Base-by-base conservation (phyloP, 2,797 vertebrate genomes). In the Bucorvus abyssinicus region DNA sequence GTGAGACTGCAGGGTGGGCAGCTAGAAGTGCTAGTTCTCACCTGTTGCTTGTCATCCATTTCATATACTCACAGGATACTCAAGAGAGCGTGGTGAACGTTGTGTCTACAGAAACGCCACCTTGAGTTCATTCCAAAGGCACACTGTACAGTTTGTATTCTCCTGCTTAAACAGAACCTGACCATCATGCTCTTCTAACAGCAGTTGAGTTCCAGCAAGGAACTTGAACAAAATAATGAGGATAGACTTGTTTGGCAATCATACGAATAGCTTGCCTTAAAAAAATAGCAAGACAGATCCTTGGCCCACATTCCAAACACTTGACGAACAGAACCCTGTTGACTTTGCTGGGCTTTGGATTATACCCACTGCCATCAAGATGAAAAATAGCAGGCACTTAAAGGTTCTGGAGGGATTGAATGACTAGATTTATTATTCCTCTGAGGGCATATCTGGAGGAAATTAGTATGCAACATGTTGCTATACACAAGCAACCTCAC, bases 391-490 rank as follows among this genome's bases (percentile, higher is more conserved):
- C 65, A 89, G 50, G 42, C 87, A 78, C 84, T 95, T 93, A 71
- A 92, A 88, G 61, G 36, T 84, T 89, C 91, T 95, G 74, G 65
- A 89, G 84, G 82, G 84, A 89, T 27, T 92, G 89, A 65, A 90
- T 89, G 67, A 86, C 45, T 78, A 92, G 82, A 95, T 94, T 96
- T 95, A 88, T 93, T 87, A 88, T 85, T 12, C 23, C 47, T 91
- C 59, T 73, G 76, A 93, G 50, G 69, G 50, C 42, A 45, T 95
- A 91, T 86, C 73, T 94, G 73, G 47, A 89, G 59, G 44, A 96
- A 97, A 93, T 94, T 92, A 94, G 61, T 63, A 94, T 93, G 84
- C 89, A 93, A 40, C 85, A 74, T 92, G 69, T 65, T 0, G 5
- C 68, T 89, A 57, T 69, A 71, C 36, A 91, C 65, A 93, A 86